A percentile compares a stretch with the other conserved stretches of the same genome.
phyloP scores from a whole-genome alignment of 2,113 vertebrate genomes.

The Engystomops pustulosus region DNA sequence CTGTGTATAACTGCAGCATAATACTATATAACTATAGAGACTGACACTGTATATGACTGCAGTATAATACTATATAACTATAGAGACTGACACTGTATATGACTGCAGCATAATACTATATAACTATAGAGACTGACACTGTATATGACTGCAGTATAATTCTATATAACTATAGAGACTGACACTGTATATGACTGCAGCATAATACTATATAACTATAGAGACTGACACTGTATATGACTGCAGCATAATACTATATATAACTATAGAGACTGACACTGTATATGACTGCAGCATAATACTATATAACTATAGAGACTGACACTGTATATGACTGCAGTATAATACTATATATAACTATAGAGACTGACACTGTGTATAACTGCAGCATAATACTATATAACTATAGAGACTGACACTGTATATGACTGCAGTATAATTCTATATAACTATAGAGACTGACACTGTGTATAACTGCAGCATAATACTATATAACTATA shows the following conservation, averaged over 20 bases:
- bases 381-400: not conserved
- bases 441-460: not conserved
- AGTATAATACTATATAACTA: no score
- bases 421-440: not conserved
- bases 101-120: no score
- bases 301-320: no score
- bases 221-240: not conserved
- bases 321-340: not conserved
- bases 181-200: conserved; percentile 4
- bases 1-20: no score
- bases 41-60: not conserved
- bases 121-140: no score
- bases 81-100: not conserved
- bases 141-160: not conserved
- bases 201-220: not conserved
- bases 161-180: not conserved
- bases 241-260: no score
- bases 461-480: no score
- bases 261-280: not conserved
- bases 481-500: no score
- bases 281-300: not conserved
- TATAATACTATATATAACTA: not conserved
- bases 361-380: not conserved
- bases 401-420: no score
- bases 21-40: not conserved